Conservation (phyloP, 2,113 vertebrate genomes). For the Arizona elegans region DNA sequence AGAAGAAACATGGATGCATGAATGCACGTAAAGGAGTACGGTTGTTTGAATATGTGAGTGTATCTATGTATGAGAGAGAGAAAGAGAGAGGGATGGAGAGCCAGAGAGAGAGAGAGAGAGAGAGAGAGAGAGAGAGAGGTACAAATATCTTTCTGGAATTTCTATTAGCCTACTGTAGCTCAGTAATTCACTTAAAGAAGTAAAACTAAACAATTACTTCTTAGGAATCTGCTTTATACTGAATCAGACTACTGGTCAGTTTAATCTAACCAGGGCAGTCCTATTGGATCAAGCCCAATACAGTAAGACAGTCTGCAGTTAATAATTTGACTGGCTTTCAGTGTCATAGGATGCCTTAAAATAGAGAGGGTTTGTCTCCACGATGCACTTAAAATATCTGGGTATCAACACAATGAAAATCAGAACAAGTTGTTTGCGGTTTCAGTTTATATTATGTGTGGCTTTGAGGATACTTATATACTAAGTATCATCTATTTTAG, state of each 20-base stretch:
- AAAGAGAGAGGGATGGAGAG: background rate
- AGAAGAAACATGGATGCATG: background rate
- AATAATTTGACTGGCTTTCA: no score
- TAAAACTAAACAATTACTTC: conserved; percentile 36
- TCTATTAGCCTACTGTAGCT: conserved; percentile 46
- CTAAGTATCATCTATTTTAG: conserved; percentile 24
- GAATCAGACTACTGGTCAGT: background rate
- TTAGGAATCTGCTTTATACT: conserved; percentile 2
- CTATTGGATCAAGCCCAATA: no score
- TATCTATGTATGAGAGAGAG: background rate
- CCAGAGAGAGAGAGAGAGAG: conserved; percentile 13
- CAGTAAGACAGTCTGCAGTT: no score
- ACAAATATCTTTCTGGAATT: conserved; percentile 44
- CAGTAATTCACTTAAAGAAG: conserved; percentile 47
- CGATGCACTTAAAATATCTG: no score
- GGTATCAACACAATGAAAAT: background rate
- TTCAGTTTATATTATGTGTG: conserved; percentile 28
- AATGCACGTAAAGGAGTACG: no score
- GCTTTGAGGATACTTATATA: conserved; percentile 8
- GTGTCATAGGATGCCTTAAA: no score
- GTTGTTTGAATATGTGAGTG: no score
- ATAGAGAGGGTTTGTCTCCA: no score
- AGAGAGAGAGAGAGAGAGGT: conserved; percentile 7
- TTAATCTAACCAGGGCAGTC: background rate
- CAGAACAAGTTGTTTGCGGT: conserved; percentile 1